These are phyloP conservation scores for Thecocarcelia acutangulata DNA, from an alignment of 2,888 invertebrate genomes.

Conservation along the genomic window DNA sequence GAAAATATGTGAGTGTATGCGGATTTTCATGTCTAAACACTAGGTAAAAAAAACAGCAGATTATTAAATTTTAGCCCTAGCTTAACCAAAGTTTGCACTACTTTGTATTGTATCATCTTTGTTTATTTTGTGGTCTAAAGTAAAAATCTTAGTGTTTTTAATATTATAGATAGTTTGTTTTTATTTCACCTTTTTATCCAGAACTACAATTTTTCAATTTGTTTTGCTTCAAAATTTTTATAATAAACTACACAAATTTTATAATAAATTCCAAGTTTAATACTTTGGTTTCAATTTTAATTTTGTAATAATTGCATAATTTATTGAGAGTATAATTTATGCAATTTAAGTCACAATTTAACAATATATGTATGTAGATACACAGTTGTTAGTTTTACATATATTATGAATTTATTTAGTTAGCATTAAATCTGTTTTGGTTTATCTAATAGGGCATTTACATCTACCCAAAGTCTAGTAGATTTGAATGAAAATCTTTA, in stretches of 20 bases:
- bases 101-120: no score
- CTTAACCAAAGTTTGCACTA: no score
- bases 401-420: constrained; percentile 34
- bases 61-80: no score
- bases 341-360: constrained; percentile 57
- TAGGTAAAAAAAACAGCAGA: no score
- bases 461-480: no score
- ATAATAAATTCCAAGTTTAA: constrained; percentile 67
- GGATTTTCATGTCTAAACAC: no score
- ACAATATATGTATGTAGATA: no score
- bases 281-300: constrained; percentile 30
- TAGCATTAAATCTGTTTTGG: constrained; percentile 23
- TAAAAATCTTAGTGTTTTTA: background rate
- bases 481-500: no score
- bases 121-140: no score
- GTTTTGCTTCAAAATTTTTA: constrained; percentile 51
- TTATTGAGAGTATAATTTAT: constrained; percentile 32
- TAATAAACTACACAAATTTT: constrained; percentile 68
- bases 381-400: constrained; percentile 22
- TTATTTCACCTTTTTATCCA: constrained; percentile 4
- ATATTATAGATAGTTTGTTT: constrained; percentile 40
- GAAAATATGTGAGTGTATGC: no score
- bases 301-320: constrained; percentile 23
- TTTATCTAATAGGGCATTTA: no score
- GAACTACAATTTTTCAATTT: constrained; percentile 39